Evolutionary conservation across 2,888 invertebrate species (phyloP), one percentile per base, ranked within the genome.

Genomic region (Oeneis ivallda): DNA sequence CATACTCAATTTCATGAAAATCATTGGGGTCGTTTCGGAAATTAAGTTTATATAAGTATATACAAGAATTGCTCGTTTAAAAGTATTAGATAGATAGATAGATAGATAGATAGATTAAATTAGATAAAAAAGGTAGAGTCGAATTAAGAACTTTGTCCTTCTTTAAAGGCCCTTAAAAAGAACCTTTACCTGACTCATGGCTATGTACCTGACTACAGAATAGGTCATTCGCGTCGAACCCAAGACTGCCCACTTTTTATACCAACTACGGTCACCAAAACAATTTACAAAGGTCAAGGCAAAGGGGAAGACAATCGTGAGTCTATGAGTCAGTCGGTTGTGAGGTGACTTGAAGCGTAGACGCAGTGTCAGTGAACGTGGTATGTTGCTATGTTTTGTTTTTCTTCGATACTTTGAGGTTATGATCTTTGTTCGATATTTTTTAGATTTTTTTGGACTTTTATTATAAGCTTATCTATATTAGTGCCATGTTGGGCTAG

Each of bases 241-340:
- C 11, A 15, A 59, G 52, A 41, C 13, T 41, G 32, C 61, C 52
- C 61, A 61, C 52, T 61, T 52, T 52, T 61, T 61, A 34, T 37
- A 3, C n/a, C 7, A 50, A 10, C 60, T 53, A 61, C 58, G 62
- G 41, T 60, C 43, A 60, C 62, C 64, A 64, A 66, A 62, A 67
- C 69, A 69, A 41, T 63, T 68, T 64, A 62, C 70, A 68, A 70
- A 73, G 75, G 72, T 74, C 75, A 75, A 72, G 73, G 73, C 66
- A 63, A 53, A 26, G 52, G 64, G 68, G 70, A 71, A 68, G 69
- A 70, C 64, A 66, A 62, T 62, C 67, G 57, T 69, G 69, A 71
- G 64, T 68, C 68, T 70, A 61, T 64, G 56, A 65, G 63, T 62
- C 65, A 67, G 70, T 72, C 65, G 53, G 63, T 54, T 43, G 60